Percentiles rank a stretch among this genome's conserved stretches.
These are phyloP conservation scores for zebrafish (Danio rerio) DNA, from an alignment of 2,113 vertebrate species.

Conservation along the genomic window DNA sequence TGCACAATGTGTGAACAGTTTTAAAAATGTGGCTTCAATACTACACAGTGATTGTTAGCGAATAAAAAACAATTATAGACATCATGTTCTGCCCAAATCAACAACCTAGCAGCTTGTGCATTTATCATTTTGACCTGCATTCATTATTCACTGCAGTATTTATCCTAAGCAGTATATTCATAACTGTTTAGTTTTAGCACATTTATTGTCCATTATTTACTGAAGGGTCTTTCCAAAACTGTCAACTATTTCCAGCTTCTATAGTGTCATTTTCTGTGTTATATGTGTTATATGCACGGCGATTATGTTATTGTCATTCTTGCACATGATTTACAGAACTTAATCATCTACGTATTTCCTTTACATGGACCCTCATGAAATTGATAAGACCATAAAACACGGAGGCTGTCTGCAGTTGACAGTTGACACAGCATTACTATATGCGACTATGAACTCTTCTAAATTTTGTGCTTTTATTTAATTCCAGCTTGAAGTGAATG, in stretches of 20 bases:
- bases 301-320: constrained; percentile 2
- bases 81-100: not conserved
- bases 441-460: not conserved
- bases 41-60: too few species aligned
- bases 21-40: too few species aligned
- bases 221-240: not conserved
- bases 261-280: not conserved
- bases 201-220: constrained; percentile 19
- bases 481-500: not conserved
- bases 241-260: not conserved
- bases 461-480: not conserved
- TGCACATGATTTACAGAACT: too few species aligned
- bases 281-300: not conserved
- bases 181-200: constrained; percentile 1
- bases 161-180: not conserved
- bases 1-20: too few species aligned
- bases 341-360: not conserved
- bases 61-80: not conserved
- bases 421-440: not conserved
- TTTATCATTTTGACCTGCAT: not conserved
- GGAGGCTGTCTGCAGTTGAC: not conserved
- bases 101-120: not conserved
- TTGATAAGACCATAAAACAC: constrained; percentile 11
- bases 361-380: not conserved
- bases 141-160: not conserved